Conservation (phyloP, 2,113 vertebrate species). For the Ariopsis seemanni region DNA sequence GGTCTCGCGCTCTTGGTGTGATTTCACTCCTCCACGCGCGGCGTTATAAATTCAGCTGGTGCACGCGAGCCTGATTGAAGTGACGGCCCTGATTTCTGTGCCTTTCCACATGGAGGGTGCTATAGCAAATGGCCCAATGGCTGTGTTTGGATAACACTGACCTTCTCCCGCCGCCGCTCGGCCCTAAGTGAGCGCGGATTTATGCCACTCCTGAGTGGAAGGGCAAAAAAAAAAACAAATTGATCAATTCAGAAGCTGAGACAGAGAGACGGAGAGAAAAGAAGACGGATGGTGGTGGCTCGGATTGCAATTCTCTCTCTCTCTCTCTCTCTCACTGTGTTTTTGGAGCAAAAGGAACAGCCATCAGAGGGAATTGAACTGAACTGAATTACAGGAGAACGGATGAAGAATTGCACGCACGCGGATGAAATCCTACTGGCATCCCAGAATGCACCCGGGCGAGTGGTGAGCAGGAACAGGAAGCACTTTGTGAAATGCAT, state of each 20-base stretch:
- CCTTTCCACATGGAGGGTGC: constrained; percentile 79
- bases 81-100: constrained; percentile 74
- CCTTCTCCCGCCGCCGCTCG: constrained; percentile 67
- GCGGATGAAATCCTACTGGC: constrained; percentile 64
- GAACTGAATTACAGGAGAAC: constrained; percentile 69
- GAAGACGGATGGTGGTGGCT: constrained; percentile 59
- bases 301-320: constrained; percentile 68
- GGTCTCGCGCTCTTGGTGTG: constrained; percentile 49
- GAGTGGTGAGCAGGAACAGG: constrained; percentile 64
- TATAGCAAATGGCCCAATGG: constrained; percentile 82
- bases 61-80: constrained; percentile 74
- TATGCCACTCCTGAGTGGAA: constrained; percentile 60
- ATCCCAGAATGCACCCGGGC: constrained; percentile 72
- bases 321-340: constrained; percentile 54
- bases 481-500: constrained; percentile 52
- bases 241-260: constrained; percentile 56
- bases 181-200: constrained; percentile 60
- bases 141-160: constrained; percentile 84
- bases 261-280: constrained; percentile 10
- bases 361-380: constrained; percentile 57
- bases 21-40: constrained; percentile 60
- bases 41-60: constrained; percentile 75
- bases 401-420: constrained; percentile 61
- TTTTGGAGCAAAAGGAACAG: constrained; percentile 72
- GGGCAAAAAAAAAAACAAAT: constrained; percentile 54